Evolutionary conservation across 2,797 vertebrate species (phyloP).

Genomic region (Pseudomugil tenellus): DNA sequence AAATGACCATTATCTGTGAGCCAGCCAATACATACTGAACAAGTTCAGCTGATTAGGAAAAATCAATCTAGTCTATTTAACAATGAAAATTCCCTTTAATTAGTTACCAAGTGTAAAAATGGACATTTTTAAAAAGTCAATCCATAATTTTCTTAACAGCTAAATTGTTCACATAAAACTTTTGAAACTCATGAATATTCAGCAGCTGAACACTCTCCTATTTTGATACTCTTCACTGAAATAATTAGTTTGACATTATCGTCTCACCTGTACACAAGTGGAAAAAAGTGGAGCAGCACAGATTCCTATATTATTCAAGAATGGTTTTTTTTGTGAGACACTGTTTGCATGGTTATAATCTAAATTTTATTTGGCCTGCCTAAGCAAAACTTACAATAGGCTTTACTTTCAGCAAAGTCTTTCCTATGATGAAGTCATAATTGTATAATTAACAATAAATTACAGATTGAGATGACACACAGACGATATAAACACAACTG

Average conservation of each 20-base stretch:
- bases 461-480: neutral
- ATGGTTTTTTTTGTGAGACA: neutral
- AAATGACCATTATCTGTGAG: constrained; percentile 36
- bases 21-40: constrained; percentile 24
- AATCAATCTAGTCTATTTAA: constrained; percentile 29
- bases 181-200: constrained; percentile 64
- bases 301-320: constrained; percentile 21
- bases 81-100: constrained; percentile 26
- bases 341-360: neutral
- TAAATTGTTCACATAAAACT: constrained; percentile 51
- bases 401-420: neutral
- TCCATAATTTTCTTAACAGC: constrained; percentile 31
- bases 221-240: constrained; percentile 59
- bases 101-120: constrained; percentile 30
- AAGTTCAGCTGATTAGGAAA: constrained; percentile 27
- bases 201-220: constrained; percentile 54
- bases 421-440: neutral
- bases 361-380: neutral
- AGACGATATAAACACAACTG: neutral
- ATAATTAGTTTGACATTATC: constrained; percentile 80
- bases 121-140: constrained; percentile 27
- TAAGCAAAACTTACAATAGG: neutral
- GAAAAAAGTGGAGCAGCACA: constrained; percentile 34
- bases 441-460: neutral
- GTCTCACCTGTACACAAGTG: constrained; percentile 69